Evolutionary conservation across 1,140 invertebrate genomes (phyloP), one percentile per base, ranked within the genome.

Genomic region (Pissodes strobi): DNA sequence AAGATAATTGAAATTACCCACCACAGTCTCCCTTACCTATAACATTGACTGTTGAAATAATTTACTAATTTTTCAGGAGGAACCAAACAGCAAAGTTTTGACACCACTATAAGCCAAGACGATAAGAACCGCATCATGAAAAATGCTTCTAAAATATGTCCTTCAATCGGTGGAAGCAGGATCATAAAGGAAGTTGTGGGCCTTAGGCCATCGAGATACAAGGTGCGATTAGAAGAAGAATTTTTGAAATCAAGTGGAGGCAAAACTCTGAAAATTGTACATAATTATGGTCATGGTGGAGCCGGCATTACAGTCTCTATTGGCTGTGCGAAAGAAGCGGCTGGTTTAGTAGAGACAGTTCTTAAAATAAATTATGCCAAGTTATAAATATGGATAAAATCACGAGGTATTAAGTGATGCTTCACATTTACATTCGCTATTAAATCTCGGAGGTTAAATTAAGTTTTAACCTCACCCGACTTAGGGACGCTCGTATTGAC

Each of bases 201-300:
- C 0, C 74, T 94, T 8, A 78, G 92, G 53, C 92, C 92, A 0
- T 87, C 85, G 21, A 80, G 92, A 41, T 56, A 72, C 0, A 58
- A 74, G 60, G 79, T 93, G 18, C 81, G 91, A 37, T 72, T 94
- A 0, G 90, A 93, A 72, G 66, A 77, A 2, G 88, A 86, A 43
- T 51, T 64, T 27, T 3, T 43, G 12, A 30, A 70, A 69, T 58
- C 8, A 66, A 25, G 37, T 52, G 60, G 43, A n/a, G 60, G 69
- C 21, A 71, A 60, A 41, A 72, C 64, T 9, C 71, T 80, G 52
- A 59, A 60, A 45, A 76, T 93, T 25, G 87, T 96, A 67, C 93
- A 97, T 76, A 95, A 96, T 80, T 96, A 97, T 73, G 94, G 94
- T 1, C 94, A 96, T 76, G 93, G 93, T 23, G 93, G 93, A 46